A percentile compares a stretch with the other conserved stretches of the same genome.
Conservation (phyloP, 2,888 invertebrate genomes). For the Calameuta pallipes region DNA sequence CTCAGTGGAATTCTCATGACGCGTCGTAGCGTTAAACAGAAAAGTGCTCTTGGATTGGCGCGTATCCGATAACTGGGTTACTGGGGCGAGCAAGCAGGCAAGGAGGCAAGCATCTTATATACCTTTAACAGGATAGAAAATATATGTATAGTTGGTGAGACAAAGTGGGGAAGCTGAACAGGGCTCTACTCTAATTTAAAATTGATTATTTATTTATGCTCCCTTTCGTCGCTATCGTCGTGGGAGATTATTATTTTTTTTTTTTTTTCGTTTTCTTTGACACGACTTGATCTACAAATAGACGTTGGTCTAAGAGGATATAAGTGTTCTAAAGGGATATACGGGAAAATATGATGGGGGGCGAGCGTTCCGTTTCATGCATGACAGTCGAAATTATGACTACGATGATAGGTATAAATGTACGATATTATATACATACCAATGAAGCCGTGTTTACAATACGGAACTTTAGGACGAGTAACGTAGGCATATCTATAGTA, state of each 20-base stretch:
- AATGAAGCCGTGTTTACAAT: background rate
- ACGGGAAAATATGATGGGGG: background rate
- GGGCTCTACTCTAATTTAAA: background rate
- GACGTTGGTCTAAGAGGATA: background rate
- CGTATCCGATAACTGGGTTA: conserved; percentile 39
- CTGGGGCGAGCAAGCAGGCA: conserved; percentile 32
- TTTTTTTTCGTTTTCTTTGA: background rate
- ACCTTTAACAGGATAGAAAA: conserved; percentile 26
- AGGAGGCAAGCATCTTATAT: conserved; percentile 25
- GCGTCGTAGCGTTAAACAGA: conserved; percentile 10
- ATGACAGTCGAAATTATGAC: background rate
- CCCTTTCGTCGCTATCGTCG: background rate
- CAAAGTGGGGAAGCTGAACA: background rate
- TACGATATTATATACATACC: background rate
- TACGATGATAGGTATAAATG: background rate
- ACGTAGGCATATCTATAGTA: background rate
- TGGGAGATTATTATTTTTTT: background rate
- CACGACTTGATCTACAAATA: background rate
- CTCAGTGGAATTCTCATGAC: background rate
- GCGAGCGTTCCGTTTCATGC: background rate
- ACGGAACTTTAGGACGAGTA: background rate
- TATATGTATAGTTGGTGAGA: background rate
- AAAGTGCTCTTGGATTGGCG: conserved; percentile 23
- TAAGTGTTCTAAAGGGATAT: background rate
- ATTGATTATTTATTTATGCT: background rate